Base-by-base conservation (phyloP, 2,888 invertebrate genomes). In the Apamea monoglypha region DNA sequence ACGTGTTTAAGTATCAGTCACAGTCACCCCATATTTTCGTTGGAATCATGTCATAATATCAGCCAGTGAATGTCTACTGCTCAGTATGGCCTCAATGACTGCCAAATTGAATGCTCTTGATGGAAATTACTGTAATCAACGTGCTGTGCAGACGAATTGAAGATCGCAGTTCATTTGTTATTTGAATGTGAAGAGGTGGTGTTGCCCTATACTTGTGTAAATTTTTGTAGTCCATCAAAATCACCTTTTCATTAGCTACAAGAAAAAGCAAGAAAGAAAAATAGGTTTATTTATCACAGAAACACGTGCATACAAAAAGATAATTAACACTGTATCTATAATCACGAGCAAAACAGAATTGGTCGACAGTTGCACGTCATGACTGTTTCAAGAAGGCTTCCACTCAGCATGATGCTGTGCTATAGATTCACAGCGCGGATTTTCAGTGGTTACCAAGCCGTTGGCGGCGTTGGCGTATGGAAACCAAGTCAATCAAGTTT, bases 41-140 rank as follows among this genome's bases (percentile, higher is more conserved):
- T 53, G 16, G 18, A n/a, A 64, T 18, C 12, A 29, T 29, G 40
- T 25, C 63, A 40, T 50, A 63, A 63, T 74, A 63, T 74, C 32
- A 47, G 0, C 25, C 18, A 16, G 36, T 40, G 29, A 56, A 74
- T 68, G 68, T 74, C 25, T 63, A 6, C 7, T 36, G 7, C 32
- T 32, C 47, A 29, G 40, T 16, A 44, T 81, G 81, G 53, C 80
- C 80, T 68, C 44, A 80, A 80, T 80, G 61, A 81, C 81, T 61
- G 29, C 25, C 14, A 53, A 40, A 68, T 47, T 68, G 29, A 47
- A 56, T 67, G n/a, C 14, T 56, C n/a, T 47, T 47, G 47, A 47
- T 63, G 63, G 16, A 69, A 59, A 63, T 70, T 6, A 69, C 81
- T 32, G 50, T 76, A 67, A 71, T 71, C 61, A 67, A 71, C 76